These are phyloP conservation scores for Athalia circularis DNA, from an alignment of 2,888 invertebrate genomes.

Conservation along the genomic window DNA sequence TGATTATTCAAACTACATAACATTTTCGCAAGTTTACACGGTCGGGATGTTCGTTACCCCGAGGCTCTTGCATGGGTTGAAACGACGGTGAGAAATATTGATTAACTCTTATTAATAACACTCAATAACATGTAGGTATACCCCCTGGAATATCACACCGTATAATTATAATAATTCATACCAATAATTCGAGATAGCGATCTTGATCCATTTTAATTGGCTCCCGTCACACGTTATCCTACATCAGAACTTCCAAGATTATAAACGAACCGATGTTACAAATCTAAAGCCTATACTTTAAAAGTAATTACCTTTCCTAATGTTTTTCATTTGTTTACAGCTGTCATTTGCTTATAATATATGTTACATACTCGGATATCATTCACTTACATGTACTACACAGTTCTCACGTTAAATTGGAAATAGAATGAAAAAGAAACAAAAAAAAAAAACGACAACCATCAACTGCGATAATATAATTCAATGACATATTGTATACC, in stretches of 20 bases:
- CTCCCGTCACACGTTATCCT: constrained; percentile 17
- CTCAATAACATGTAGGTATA: constrained; percentile 33
- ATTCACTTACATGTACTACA: too few species aligned
- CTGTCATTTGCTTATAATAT: background rate
- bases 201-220: constrained; percentile 41
- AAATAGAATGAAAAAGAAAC: too few species aligned
- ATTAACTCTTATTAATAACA: constrained; percentile 44
- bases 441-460: too few species aligned
- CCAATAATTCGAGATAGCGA: constrained; percentile 39
- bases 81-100: constrained; percentile 30
- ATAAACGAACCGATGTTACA: constrained; percentile 14
- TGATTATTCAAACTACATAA: too few species aligned
- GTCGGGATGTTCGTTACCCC: constrained; percentile 10
- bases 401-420: too few species aligned
- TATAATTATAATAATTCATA: constrained; percentile 42
- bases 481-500: background rate
- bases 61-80: constrained; percentile 12
- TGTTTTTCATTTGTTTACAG: constrained; percentile 24
- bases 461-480: too few species aligned
- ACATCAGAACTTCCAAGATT: background rate
- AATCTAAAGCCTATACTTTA: constrained; percentile 29
- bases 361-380: too few species aligned
- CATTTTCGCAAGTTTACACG: too few species aligned
- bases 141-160: background rate
- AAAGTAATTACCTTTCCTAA: constrained; percentile 36